Evolutionary conservation across 2,113 vertebrate genomes (phyloP).

Genomic region (Xiphophorus hellerii): DNA sequence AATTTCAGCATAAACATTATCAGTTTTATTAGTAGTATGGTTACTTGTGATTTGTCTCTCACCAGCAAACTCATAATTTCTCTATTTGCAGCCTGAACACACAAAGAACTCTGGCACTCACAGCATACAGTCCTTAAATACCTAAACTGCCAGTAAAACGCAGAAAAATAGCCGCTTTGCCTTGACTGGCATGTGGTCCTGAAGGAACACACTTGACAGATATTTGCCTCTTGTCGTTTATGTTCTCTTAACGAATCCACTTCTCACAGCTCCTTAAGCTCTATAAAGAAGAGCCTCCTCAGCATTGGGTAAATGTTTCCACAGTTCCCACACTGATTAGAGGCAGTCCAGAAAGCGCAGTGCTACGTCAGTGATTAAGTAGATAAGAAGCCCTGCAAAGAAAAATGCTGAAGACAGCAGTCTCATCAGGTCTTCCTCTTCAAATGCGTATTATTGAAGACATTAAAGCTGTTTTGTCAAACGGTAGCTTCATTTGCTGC

Average conservation of each 20-base stretch:
- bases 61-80: no score
- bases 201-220: conserved; percentile 21
- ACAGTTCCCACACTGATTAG: conserved; percentile 51
- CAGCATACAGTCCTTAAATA: neutral
- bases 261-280: conserved; percentile 27
- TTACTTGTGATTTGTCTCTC: no score
- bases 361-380: conserved; percentile 37
- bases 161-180: neutral
- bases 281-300: conserved; percentile 19
- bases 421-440: conserved; percentile 45
- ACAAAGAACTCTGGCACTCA: no score
- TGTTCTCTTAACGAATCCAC: conserved; percentile 24
- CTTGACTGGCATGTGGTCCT: neutral
- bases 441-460: conserved; percentile 28
- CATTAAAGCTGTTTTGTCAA: conserved; percentile 47
- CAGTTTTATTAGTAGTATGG: no score
- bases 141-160: neutral
- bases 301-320: conserved; percentile 39
- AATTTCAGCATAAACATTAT: no score
- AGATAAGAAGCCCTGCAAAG: conserved; percentile 29
- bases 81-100: no score
- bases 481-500: conserved; percentile 41
- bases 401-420: conserved; percentile 46
- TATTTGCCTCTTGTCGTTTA: conserved; percentile 24
- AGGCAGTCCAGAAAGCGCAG: conserved; percentile 22